Conservation (phyloP, 2,888 invertebrate genomes). For the Ganaspis brasiliensis region DNA sequence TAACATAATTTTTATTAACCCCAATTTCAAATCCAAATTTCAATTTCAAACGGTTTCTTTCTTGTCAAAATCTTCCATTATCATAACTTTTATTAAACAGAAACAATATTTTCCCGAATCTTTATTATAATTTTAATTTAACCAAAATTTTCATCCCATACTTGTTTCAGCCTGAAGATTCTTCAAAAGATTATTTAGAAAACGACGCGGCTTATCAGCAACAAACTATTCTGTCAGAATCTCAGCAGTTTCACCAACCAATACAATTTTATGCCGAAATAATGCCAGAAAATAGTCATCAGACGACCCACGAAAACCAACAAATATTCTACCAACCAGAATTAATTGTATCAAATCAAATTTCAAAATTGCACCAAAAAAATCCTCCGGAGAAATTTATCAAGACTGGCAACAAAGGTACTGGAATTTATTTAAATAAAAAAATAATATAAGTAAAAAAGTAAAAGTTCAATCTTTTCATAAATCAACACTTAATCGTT, state of each 20-base stretch:
- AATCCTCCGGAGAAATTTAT: conserved; percentile 68
- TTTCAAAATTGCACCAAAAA: conserved; percentile 73
- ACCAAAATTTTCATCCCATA: no score
- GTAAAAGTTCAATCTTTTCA: no score
- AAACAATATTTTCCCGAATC: no score
- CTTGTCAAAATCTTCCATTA: no score
- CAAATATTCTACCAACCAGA: conserved; percentile 72
- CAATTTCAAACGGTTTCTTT: no score
- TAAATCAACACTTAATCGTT: no score
- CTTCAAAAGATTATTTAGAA: conserved; percentile 65
- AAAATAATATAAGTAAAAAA: no score
- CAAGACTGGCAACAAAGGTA: conserved; percentile 67
- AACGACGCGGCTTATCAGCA: conserved; percentile 67
- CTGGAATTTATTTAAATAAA: no score
- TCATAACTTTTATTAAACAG: no score
- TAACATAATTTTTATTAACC: no score
- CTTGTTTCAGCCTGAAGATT: conserved; percentile 62
- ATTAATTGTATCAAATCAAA: conserved; percentile 72
- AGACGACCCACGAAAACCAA: conserved; percentile 52
- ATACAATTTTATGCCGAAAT: conserved; percentile 63
- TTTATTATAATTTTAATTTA: no score
- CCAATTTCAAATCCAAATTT: no score
- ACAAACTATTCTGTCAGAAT: conserved; percentile 48
- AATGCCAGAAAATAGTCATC: conserved; percentile 34
- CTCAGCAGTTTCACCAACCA: conserved; percentile 55